A percentile compares a stretch with the other conserved stretches of the same genome.
These are phyloP conservation scores for Ibidorhyncha struthersii DNA, from an alignment of 2,113 vertebrate genomes.

Conservation along the genomic window DNA sequence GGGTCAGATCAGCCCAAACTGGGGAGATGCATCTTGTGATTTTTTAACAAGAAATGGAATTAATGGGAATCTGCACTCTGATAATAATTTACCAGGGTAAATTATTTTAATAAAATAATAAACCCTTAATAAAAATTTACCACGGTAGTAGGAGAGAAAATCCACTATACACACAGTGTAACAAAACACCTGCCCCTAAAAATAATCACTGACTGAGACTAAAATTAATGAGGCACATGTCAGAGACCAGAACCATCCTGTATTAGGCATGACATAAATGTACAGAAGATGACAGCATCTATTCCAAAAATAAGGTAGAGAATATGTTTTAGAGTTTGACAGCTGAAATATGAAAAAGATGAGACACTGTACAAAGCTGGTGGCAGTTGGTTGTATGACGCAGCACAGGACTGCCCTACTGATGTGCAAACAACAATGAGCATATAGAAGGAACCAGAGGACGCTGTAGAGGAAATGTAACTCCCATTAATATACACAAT, in stretches of 20 bases:
- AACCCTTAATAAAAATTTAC: background rate
- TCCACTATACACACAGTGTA: background rate
- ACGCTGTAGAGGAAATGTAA: background rate
- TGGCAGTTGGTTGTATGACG: fast-evolving
- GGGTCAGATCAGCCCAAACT: background rate
- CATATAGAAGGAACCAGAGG: background rate
- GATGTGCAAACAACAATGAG: background rate
- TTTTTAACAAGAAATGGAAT: background rate
- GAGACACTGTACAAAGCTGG: background rate
- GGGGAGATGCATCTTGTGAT: background rate
- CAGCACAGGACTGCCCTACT: background rate
- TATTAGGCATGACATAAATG: background rate
- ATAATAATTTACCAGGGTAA: background rate
- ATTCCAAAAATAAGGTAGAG: background rate
- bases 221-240: background rate
- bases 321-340: background rate
- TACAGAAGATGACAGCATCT: background rate
- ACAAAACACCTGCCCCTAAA: background rate
- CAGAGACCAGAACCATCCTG: background rate
- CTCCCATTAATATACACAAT: background rate
- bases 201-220: background rate
- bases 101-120: background rate
- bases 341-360: background rate
- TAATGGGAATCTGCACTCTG: background rate
- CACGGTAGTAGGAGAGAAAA: background rate